Base-by-base conservation (phyloP, 2,113 vertebrate genomes). In the Zosterops borbonicus region DNA sequence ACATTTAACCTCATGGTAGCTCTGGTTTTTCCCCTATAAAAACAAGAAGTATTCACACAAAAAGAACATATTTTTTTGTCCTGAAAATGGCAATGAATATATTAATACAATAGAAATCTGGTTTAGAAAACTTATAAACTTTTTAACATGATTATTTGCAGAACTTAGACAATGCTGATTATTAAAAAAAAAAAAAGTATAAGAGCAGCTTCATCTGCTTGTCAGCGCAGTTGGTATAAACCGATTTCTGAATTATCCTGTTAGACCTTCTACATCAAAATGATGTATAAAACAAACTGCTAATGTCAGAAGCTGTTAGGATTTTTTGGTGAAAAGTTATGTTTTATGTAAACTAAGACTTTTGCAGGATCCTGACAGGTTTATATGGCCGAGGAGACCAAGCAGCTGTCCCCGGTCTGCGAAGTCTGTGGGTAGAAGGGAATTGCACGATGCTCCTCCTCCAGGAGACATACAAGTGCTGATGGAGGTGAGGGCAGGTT, bases 1-100 rank as follows among this genome's bases (percentile, higher is more conserved):
- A 80, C 65, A 75, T 90, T 95, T 90, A 97, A 96, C 90, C 97
- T 96, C 50, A 37, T 52, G 35, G 35, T 74, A 91, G 52, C 76
- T 94, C 85, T 96, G 42, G 83, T 96, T 93, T 85, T 77, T 70
- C 29, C 31, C 29, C 60, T 71, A 46, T 67, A 86, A 97, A 97
- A 89, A 37, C 22, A 29, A 94, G 86, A 95, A 44, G 39, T 78
- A 68, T 69, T 87, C 78, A 88, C 85, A 83, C 6, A 73, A 92
- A 96, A 95, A 59, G 14, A 29, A 12, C 11, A 28, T 46, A 46
- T 75, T 55, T 29, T 96, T 92, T 92, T 42, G 71, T 89, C 62
- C 88, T 91, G 76, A 90, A 96, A 96, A 94, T 87, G 15, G 39
- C 17, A 63, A 90, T 39, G 84, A 91, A 95, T 96, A 83, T 53